Percentiles rank a stretch among this genome's conserved stretches.
Conservation (phyloP, 2,113 vertebrate genomes). For the Synchiropus splendidus region DNA sequence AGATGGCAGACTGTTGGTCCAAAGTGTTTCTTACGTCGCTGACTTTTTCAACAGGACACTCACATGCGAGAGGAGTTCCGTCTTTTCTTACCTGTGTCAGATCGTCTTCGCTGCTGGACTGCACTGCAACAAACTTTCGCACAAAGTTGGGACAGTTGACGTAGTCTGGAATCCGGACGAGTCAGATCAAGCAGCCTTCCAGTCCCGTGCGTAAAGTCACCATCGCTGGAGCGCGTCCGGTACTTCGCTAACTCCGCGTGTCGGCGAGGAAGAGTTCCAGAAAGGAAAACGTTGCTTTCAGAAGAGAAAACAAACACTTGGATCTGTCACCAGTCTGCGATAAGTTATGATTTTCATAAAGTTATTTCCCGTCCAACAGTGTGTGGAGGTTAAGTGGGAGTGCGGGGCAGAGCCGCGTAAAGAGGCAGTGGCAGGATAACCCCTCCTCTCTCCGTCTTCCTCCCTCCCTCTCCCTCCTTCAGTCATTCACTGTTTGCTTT, state of each 20-base stretch:
- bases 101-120: too few relatives aligned
- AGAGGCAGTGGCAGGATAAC: slow-evolving; percentile 42
- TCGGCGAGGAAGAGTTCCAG: too few relatives aligned
- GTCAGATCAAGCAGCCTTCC: too few relatives aligned
- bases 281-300: neutral
- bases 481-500: slow-evolving; percentile 9
- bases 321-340: neutral
- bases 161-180: too few relatives aligned
- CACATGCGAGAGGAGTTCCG: too few relatives aligned
- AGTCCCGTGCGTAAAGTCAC: slow-evolving; percentile 54
- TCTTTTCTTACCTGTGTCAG: too few relatives aligned
- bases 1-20: too few relatives aligned
- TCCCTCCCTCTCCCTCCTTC: slow-evolving; percentile 12
- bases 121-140: too few relatives aligned
- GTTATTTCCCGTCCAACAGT: slow-evolving; percentile 84
- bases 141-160: too few relatives aligned
- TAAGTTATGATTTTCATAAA: slow-evolving; percentile 23
- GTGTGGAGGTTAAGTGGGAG: slow-evolving; percentile 79
- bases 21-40: too few relatives aligned
- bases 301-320: too few relatives aligned
- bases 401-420: slow-evolving; percentile 42
- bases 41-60: too few relatives aligned
- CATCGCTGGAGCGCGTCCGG: slow-evolving; percentile 29
- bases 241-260: slow-evolving; percentile 30
- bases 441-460: slow-evolving; percentile 35